Base-by-base conservation (phyloP, 35 echinoderm and acorn worm species). In the Diadema setosum region DNA sequence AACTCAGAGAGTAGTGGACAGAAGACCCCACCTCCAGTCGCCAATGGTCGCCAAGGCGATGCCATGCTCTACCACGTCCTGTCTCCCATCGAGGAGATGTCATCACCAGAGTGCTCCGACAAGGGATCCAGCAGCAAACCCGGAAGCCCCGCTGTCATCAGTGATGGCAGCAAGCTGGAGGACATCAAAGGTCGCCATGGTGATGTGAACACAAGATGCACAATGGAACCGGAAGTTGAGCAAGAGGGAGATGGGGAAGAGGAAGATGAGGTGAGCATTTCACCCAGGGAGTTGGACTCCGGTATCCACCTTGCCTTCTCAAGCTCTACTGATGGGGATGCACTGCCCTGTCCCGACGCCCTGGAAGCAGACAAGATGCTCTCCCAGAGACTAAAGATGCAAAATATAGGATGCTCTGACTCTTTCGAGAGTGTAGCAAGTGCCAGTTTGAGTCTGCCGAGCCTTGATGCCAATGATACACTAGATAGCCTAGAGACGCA, bases 401-500 rank as follows among this genome's bases (percentile, higher is more conserved):
- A 87, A 30, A 84, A 90, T 81, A 50, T 45, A 67, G 82, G 42
- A 24, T 75, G 83, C 31, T 92, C 94, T 30, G 90, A 97, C 12
- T 93, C 94, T 3, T 48, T 97, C 56, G 90, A 97, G 33, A 92
- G 90, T 84, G 74, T 93, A 57, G 81, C 89, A 43, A 69, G 85
- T 73, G 65, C 63, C 58, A 83, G 82, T 43, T 23, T 83, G 81
- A 89, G 86, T 73, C 17, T 86, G 42, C 73, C 58, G 36, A 87
- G 94, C 69, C 82, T 91, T 37, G 82, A 88, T 58, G 85, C 75
- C 5, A 88, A 89, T 52, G 94, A 97, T 21, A 88, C 90, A 20
- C 30, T 89, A 84, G 90, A 97, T 58, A 97, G 91, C 58, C 82
- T 97, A 46, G 95, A 97, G 82, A 93, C 95, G 17, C 88, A 93